Base-by-base conservation (phyloP, 2,113 vertebrate genomes). In the Anolis sagrei region DNA sequence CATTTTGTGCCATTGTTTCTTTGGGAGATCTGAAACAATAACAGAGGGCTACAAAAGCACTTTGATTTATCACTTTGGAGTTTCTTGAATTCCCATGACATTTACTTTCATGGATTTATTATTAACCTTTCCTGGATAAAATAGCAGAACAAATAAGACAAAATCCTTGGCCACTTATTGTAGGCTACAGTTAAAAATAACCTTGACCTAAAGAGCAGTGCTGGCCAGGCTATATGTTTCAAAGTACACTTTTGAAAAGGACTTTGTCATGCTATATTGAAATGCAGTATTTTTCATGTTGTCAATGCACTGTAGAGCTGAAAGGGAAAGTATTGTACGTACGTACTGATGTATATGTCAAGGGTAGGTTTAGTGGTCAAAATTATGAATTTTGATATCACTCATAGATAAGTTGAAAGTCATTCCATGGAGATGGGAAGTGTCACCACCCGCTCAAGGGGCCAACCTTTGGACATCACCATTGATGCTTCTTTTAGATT, bases 151-250 rank as follows among this genome's bases (percentile, higher is more conserved):
- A 86, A 83, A 87, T 80, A 81, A 89, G 1, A 18, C 0, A 85
- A 89, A 89, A 69, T 77, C 29, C 0, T 82, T 76, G 82, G 19
- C 64, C 48, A 32, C 7, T 76, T 85, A 87, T 77, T 87, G 76
- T 58, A 86, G 84, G 18, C 51, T 14, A 66, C 82, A 83, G 76
- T 83, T 89, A 81, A 88, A 90, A 92, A 89, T 85, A 89, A 89
- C 29, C 4, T 85, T 87, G 23, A 81, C 18, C 86, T 83, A 34
- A 0, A 5, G 2, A 29, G 32, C 6, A 32, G 18, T 79, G 4
- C 23, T 91, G 87, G 84, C 36, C 19, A 79, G 77, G 51, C 36
- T 34, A 5, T n/a, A 66, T 84, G 54, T 48, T 84, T 11, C 66
- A 70, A 68, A 19, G 51, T 88, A 14, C 0, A 4, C 82, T 66